phyloP scores from a whole-genome alignment of 2,113 vertebrate species.

The Cricetomys ansorgei region DNA sequence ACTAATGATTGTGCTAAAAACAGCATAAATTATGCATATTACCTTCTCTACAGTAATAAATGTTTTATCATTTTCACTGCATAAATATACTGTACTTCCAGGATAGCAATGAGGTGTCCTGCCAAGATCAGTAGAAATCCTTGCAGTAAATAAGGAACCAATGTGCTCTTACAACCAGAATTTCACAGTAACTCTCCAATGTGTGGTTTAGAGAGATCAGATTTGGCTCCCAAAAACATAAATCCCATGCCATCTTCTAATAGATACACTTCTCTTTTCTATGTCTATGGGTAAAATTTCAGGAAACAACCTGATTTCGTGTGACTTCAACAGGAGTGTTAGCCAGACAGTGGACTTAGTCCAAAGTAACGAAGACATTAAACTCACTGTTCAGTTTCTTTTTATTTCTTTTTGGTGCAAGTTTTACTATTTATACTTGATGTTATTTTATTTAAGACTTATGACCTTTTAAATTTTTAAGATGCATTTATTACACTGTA shows the following conservation, averaged over 20 bases:
- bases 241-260: conserved; percentile 66
- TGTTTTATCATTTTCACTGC: conserved; percentile 99
- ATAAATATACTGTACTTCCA: conserved; percentile 98
- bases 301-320: conserved; percentile 73
- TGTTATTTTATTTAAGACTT: conserved; percentile 18
- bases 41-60: conserved; percentile 99
- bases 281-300: conserved; percentile 65
- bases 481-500: conserved; percentile 39
- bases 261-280: conserved; percentile 37
- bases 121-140: conserved; percentile 94
- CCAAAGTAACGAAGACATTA: conserved; percentile 58
- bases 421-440: conserved; percentile 43
- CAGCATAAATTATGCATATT: conserved; percentile 99
- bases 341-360: conserved; percentile 58
- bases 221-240: conserved; percentile 78
- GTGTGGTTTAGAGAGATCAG: conserved; percentile 85
- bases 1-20: conserved; percentile 99
- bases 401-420: conserved; percentile 50
- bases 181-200: conserved; percentile 88
- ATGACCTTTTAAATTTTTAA: not conserved
- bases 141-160: conserved; percentile 94
- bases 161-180: conserved; percentile 88
- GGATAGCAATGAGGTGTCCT: conserved; percentile 93
- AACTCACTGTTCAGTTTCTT: conserved; percentile 52
- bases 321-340: conserved; percentile 69